These are phyloP conservation scores for Tyria jacobaeae DNA, from an alignment of 2,888 invertebrate genomes.

Conservation along the genomic window DNA sequence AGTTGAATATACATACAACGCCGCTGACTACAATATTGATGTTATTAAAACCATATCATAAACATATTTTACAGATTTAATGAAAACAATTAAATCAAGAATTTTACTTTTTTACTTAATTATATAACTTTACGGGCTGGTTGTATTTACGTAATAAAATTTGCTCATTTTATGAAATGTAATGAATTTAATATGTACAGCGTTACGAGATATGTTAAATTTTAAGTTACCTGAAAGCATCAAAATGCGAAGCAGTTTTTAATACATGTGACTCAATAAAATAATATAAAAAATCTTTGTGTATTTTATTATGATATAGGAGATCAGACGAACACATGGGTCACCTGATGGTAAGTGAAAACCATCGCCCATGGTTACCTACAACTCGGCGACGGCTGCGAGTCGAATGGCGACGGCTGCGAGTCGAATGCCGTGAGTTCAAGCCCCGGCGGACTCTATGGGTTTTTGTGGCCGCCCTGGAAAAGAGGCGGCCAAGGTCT, in stretches of 20 bases:
- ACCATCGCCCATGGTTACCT: too few species aligned
- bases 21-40: not conserved
- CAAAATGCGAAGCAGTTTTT: slow-evolving; percentile 57
- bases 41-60: not conserved
- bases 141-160: slow-evolving; percentile 47
- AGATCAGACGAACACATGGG: too few species aligned
- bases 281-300: slow-evolving; percentile 49
- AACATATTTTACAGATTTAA: not conserved
- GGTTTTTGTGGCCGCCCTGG: too few species aligned
- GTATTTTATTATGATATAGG: slow-evolving; percentile 14
- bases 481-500: too few species aligned
- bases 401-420: too few species aligned
- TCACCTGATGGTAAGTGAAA: too few species aligned
- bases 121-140: slow-evolving; percentile 40
- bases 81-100: too few species aligned
- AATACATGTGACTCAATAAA: slow-evolving; percentile 75
- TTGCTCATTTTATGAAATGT: slow-evolving; percentile 61
- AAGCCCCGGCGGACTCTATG: too few species aligned
- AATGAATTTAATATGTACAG: slow-evolving; percentile 51
- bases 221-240: slow-evolving; percentile 42
- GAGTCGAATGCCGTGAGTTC: too few species aligned
- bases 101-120: not conserved
- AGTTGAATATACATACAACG: too few species aligned
- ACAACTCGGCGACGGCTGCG: too few species aligned
- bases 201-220: slow-evolving; percentile 47